phyloP scores from a whole-genome alignment of 2,797 vertebrate species.

The Cossypha caffra region DNA sequence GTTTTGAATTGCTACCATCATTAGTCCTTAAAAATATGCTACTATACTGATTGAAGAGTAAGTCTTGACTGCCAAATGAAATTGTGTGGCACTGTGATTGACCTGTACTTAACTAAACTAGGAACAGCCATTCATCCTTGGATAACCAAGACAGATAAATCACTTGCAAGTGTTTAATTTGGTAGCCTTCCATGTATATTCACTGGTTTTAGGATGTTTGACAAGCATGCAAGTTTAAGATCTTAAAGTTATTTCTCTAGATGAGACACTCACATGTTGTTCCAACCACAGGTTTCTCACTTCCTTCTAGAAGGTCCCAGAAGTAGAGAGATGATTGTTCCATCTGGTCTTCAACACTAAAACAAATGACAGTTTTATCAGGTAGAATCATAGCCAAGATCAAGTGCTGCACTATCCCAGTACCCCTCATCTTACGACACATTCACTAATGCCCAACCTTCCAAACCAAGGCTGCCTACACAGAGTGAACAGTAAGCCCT shows the following conservation, averaged over 20 bases:
- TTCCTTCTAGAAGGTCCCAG: conserved; percentile 92
- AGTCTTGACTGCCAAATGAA: neutral
- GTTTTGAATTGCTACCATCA: neutral
- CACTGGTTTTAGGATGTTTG: neutral
- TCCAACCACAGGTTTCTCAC: conserved; percentile 88
- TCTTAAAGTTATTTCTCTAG: neutral
- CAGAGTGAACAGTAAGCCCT: neutral
- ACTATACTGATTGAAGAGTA: neutral
- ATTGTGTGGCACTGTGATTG: neutral
- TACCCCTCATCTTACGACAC: neutral
- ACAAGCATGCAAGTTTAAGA: neutral
- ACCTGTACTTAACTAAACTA: neutral
- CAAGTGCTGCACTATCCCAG: neutral
- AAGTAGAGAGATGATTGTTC: conserved; percentile 85
- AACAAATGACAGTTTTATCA: neutral
- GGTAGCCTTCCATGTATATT: neutral
- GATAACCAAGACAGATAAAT: accelerated
- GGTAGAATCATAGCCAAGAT: neutral
- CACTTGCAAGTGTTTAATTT: neutral
- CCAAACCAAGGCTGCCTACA: neutral
- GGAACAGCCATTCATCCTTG: neutral
- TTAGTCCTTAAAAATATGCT: neutral
- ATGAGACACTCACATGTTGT: conserved; percentile 88
- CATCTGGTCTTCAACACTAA: conserved; percentile 90
- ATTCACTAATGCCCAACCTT: neutral